phyloP scores from a whole-genome alignment of 2,888 invertebrate species.

The Branchipolynoe longqiensis region DNA sequence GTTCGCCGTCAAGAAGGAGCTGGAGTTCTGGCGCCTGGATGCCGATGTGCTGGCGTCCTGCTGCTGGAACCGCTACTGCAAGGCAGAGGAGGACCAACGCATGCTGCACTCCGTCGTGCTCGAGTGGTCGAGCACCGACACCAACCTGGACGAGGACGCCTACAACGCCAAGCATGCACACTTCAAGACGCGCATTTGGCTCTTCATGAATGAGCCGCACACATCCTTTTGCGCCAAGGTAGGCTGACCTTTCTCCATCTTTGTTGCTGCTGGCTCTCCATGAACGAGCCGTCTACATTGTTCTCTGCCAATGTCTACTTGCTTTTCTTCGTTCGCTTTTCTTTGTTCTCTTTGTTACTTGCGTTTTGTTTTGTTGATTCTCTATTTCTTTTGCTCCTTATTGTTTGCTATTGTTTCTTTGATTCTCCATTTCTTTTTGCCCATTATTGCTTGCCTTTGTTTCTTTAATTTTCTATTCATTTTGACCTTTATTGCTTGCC shows the following conservation, averaged over 20 bases:
- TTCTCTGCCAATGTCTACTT: no score
- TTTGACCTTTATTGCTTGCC: no score
- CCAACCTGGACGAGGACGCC: slow-evolving; percentile 27
- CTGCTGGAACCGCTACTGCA: slow-evolving; percentile 57
- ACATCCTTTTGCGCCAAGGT: slow-evolving; percentile 53
- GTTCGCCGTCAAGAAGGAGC: slow-evolving; percentile 53
- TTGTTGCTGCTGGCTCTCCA: neutral
- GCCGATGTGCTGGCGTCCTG: slow-evolving; percentile 54
- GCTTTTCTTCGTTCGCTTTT: no score
- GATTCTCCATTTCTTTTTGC: no score
- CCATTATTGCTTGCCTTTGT: no score
- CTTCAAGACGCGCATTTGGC: slow-evolving; percentile 43
- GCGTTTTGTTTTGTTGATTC: no score
- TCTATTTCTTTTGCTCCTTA: no score
- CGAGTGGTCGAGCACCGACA: slow-evolving; percentile 53
- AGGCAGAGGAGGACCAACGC: slow-evolving; percentile 59
- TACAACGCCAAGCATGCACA: slow-evolving; percentile 30
- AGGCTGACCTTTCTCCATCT: neutral
- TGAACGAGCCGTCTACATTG: no score
- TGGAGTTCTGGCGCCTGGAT: slow-evolving; percentile 57
- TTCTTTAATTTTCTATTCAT: no score
- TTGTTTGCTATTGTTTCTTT: no score
- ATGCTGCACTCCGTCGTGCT: slow-evolving; percentile 36
- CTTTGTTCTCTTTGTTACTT: no score
- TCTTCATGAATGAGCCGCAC: slow-evolving; percentile 56